Conservation (phyloP, 2,113 vertebrate species). For the Perognathus longimembris region DNA sequence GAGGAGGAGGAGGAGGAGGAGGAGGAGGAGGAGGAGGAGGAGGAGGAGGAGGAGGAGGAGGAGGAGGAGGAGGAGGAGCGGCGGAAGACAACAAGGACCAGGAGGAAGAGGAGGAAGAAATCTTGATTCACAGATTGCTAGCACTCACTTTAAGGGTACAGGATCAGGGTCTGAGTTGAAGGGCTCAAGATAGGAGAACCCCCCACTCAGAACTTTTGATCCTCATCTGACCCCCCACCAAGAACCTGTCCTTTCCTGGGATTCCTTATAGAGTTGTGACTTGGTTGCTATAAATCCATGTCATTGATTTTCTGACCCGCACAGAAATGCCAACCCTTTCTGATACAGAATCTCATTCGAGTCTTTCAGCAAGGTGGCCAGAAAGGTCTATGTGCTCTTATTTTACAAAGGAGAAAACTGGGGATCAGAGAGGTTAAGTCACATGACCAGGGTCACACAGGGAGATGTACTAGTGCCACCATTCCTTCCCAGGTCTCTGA, state of each 20-base stretch:
- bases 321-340: constrained; percentile 30
- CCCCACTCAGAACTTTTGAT: background rate
- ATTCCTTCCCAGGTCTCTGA: background rate
- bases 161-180: background rate
- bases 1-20: too few relatives aligned
- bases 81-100: too few relatives aligned
- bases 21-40: too few relatives aligned
- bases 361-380: background rate
- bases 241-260: background rate
- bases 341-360: background rate
- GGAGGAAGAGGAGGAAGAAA: background rate
- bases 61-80: too few relatives aligned
- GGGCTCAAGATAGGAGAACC: background rate
- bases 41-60: too few relatives aligned
- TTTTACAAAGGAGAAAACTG: background rate
- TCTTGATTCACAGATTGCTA: background rate
- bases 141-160: background rate
- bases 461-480: background rate
- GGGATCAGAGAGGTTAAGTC: constrained; percentile 13
- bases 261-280: background rate
- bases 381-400: background rate
- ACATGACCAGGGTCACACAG: background rate
- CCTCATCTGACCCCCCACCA: background rate
- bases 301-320: constrained; percentile 19
- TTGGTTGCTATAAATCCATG: background rate